Conservation (phyloP, 2,113 vertebrate species). For the Oreochromis spilurus region DNA sequence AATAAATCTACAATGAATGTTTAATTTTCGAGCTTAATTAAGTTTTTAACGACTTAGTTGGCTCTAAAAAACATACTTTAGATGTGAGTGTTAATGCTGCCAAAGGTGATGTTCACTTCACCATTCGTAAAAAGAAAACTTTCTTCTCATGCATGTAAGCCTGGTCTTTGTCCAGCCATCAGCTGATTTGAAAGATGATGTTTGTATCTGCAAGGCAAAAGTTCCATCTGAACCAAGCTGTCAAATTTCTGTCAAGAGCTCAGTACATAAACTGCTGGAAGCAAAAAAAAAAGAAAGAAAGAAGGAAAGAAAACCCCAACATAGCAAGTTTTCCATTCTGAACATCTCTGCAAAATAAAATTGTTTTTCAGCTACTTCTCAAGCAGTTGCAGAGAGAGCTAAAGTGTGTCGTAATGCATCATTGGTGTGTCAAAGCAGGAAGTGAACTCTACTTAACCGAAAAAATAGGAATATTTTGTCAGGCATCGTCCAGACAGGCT, state of each 20-base stretch:
- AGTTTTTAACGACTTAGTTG: not conserved
- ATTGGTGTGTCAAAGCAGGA: not conserved
- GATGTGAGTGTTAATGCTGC: not conserved
- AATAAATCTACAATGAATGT: not conserved
- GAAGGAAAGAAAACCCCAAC: not conserved
- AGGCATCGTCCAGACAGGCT: not conserved
- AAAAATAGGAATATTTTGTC: not conserved
- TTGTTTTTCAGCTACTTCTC: not conserved
- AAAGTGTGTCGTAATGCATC: not conserved
- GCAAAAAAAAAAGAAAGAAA: not conserved
- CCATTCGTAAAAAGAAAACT: not conserved
- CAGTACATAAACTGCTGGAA: not conserved
- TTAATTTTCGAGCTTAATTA: not conserved
- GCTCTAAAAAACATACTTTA: not conserved
- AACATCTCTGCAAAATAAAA: not conserved
- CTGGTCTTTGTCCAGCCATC: not conserved
- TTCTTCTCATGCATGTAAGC: not conserved
- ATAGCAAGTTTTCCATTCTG: not conserved
- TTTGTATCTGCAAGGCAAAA: not conserved
- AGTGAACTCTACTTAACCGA: not conserved
- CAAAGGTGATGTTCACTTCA: not conserved
- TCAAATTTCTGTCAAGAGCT: constrained; percentile 4
- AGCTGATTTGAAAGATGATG: not conserved
- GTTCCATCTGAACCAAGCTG: not conserved
- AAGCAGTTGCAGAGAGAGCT: not conserved